Percentiles rank a stretch among this genome's conserved stretches.
Conservation (phyloP, 2,797 vertebrate species). For the Pseudocheirus occidentalis region DNA sequence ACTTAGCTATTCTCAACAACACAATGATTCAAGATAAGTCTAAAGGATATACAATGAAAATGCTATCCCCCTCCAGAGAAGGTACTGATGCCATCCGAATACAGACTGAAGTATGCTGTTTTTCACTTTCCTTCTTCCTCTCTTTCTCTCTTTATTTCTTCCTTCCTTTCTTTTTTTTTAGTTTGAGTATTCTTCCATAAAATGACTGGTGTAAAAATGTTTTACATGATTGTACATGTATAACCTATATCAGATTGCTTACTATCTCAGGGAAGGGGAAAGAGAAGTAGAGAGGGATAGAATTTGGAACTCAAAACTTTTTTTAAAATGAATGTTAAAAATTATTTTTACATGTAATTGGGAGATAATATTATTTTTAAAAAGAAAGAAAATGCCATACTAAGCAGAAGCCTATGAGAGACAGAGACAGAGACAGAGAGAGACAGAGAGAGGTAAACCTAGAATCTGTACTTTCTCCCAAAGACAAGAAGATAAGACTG, state of each 20-base stretch:
- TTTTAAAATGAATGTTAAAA: background rate
- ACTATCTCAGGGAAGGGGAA: background rate
- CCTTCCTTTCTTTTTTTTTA: background rate
- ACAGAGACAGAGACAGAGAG: no score
- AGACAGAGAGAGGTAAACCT: background rate
- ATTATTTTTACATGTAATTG: background rate
- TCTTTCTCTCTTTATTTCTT: no score
- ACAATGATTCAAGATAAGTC: background rate
- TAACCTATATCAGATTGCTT: background rate
- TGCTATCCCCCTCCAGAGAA: background rate
- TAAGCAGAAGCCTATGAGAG: background rate
- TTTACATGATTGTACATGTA: background rate
- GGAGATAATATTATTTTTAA: background rate
- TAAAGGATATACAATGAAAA: background rate
- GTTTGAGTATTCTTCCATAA: background rate
- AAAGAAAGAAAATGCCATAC: background rate
- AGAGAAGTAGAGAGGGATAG: background rate
- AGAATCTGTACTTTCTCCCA: background rate
- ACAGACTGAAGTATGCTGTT: background rate
- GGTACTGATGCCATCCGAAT: background rate
- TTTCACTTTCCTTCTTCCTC: background rate
- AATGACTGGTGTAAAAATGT: background rate
- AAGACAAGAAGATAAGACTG: background rate
- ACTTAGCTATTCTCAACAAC: background rate
- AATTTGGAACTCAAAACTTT: background rate